Conservation (phyloP, 1,140 invertebrate genomes). For the Bombus waltoni region DNA sequence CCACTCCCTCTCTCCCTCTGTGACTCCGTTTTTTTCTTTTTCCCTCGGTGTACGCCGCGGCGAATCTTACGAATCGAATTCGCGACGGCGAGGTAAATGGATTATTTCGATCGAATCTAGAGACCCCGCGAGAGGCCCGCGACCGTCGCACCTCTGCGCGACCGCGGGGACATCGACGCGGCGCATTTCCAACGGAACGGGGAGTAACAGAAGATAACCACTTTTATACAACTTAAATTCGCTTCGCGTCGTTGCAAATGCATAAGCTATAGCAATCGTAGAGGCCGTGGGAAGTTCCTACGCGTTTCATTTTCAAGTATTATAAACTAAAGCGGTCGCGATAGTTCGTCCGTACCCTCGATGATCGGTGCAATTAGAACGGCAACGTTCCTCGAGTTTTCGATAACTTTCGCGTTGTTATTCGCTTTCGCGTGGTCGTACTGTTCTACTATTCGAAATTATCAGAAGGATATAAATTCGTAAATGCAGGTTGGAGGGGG, state of each 20-base stretch:
- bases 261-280: constrained; percentile 51
- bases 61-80: constrained; percentile 60
- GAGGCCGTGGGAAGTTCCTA: constrained; percentile 26
- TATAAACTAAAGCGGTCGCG: background rate
- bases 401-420: background rate
- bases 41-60: background rate
- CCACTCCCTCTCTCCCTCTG: background rate
- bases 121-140: background rate
- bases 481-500: too few species aligned
- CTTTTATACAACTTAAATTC: constrained; percentile 29
- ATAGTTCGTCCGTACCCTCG: background rate
- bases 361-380: background rate
- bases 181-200: background rate
- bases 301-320: background rate
- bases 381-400: background rate
- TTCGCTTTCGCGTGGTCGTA: background rate
- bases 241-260: constrained; percentile 52
- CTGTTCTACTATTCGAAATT: background rate
- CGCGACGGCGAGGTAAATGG: constrained; percentile 46
- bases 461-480: background rate
- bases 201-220: background rate
- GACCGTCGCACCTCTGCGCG: background rate
- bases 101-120: constrained; percentile 57
- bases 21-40: constrained; percentile 20
- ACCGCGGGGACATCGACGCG: too few species aligned